A percentile compares a stretch with the other conserved stretches of the same genome.
phyloP scores from a whole-genome alignment of 1,140 invertebrate genomes.

The Danaus plexippus region DNA sequence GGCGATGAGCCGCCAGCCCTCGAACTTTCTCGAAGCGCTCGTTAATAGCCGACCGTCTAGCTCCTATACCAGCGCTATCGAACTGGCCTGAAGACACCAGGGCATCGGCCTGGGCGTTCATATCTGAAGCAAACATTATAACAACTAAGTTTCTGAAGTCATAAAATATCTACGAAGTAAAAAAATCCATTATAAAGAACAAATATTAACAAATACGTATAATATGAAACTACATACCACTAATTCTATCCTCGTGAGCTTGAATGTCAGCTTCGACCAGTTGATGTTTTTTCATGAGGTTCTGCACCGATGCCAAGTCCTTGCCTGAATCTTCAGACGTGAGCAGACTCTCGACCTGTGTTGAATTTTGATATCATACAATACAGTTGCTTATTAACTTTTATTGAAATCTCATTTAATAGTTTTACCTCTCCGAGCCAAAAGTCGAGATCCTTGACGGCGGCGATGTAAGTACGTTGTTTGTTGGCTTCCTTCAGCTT shows the following conservation, averaged over 20 bases:
- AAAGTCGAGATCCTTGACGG: slow-evolving; percentile 99
- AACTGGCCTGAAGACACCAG: slow-evolving; percentile 96
- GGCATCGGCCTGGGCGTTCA: slow-evolving; percentile 95
- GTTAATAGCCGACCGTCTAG: slow-evolving; percentile 93
- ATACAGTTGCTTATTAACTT: slow-evolving; percentile 2
- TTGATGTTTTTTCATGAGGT: slow-evolving; percentile 99
- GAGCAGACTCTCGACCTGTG: slow-evolving; percentile 90
- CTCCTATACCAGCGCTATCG: slow-evolving; percentile 93
- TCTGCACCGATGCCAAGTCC: slow-evolving; percentile 98
- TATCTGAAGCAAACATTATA: slow-evolving; percentile 72
- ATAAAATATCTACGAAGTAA: no score
- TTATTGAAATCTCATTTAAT: neutral
- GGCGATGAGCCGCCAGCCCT: slow-evolving; percentile 92
- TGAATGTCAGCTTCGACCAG: slow-evolving; percentile 97
- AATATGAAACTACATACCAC: slow-evolving; percentile 71
- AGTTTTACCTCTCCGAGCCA: slow-evolving; percentile 91
- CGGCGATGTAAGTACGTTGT: slow-evolving; percentile 98
- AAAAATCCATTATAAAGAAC: no score
- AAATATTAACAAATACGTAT: no score
- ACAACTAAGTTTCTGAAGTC: slow-evolving; percentile 2
- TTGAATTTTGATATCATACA: neutral
- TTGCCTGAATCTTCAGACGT: slow-evolving; percentile 98
- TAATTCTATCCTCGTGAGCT: slow-evolving; percentile 96
- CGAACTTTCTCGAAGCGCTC: slow-evolving; percentile 94
- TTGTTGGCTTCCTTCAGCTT: slow-evolving; percentile 99